Conservation (phyloP, 1,140 invertebrate species). For the Rhyacophila brunnea region DNA sequence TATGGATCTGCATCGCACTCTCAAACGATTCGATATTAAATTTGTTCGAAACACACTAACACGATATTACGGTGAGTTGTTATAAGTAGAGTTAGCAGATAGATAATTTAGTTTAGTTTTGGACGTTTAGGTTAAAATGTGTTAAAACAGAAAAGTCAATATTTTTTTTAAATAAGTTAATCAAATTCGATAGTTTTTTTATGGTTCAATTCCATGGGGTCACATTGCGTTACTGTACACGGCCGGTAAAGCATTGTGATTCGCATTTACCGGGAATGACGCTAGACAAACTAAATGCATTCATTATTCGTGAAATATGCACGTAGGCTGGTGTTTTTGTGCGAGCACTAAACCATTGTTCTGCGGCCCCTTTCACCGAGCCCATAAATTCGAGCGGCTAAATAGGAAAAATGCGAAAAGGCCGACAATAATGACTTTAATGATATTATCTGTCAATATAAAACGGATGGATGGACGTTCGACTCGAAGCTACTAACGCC, state of each 20-base stretch:
- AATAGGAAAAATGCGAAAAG: conserved; percentile 33
- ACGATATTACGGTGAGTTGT: too few relatives aligned
- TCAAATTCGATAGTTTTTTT: too few relatives aligned
- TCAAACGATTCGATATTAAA: too few relatives aligned
- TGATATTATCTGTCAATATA: conserved; percentile 31
- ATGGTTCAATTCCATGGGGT: too few relatives aligned
- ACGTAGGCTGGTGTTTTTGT: conserved; percentile 28
- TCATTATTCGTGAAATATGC: conserved; percentile 33
- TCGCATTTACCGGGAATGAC: conserved; percentile 21
- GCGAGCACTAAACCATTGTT: conserved; percentile 19
- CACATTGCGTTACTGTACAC: not conserved
- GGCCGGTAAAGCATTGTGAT: conserved; percentile 20
- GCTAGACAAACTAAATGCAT: conserved; percentile 28
- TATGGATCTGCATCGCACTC: too few relatives aligned
- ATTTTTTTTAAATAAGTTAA: too few relatives aligned
- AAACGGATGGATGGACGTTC: conserved; percentile 10
- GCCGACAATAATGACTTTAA: conserved; percentile 28
- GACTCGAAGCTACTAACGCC: not conserved
- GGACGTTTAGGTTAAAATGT: too few relatives aligned
- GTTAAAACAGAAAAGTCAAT: too few relatives aligned
- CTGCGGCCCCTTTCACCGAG: conserved; percentile 23
- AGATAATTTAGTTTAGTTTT: too few relatives aligned
- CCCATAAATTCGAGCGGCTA: conserved; percentile 24
- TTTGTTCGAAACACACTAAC: too few relatives aligned
- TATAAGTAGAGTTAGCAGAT: too few relatives aligned